Evolutionary conservation across 2,888 invertebrate genomes (phyloP).

Genomic region (Trissoscelio sp.): DNA sequence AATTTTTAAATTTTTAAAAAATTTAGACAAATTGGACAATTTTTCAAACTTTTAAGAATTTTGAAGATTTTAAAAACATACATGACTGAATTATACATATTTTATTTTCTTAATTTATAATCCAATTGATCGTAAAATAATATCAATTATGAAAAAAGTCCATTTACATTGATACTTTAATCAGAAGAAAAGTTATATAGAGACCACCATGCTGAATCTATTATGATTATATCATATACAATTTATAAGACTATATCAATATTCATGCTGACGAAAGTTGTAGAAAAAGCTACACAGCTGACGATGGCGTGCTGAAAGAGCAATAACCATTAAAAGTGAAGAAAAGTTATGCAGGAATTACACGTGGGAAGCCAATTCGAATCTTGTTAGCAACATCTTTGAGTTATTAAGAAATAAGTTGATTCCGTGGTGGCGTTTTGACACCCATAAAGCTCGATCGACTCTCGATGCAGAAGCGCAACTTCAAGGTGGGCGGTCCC

Average conservation of each 20-base stretch:
- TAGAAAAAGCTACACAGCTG: constrained; percentile 16
- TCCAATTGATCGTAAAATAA: too few relatives aligned
- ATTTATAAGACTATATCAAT: constrained; percentile 43
- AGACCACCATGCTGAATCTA: constrained; percentile 35
- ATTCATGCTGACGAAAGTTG: constrained; percentile 10
- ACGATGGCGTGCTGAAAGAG: constrained; percentile 31
- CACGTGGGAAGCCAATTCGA: constrained; percentile 42
- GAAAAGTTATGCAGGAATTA: constrained; percentile 31
- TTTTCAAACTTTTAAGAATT: too few relatives aligned
- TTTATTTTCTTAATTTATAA: too few relatives aligned
- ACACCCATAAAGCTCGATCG: constrained; percentile 77
- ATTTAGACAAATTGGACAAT: too few relatives aligned
- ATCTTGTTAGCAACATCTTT: constrained; percentile 42
- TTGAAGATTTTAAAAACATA: too few relatives aligned
- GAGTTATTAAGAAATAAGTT: constrained; percentile 64
- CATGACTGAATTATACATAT: too few relatives aligned
- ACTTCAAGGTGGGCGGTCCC: constrained; percentile 82
- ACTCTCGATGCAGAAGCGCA: constrained; percentile 73
- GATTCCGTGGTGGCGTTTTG: constrained; percentile 75
- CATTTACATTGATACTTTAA: constrained; percentile 50
- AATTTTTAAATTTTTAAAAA: too few relatives aligned
- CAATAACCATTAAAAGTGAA: constrained; percentile 34
- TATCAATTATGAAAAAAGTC: too few relatives aligned
- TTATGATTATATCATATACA: constrained; percentile 14
- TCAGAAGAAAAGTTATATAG: constrained; percentile 49